Evolutionary conservation across 2,797 vertebrate species (phyloP).

Genomic region (Coracias cyanogaster): DNA sequence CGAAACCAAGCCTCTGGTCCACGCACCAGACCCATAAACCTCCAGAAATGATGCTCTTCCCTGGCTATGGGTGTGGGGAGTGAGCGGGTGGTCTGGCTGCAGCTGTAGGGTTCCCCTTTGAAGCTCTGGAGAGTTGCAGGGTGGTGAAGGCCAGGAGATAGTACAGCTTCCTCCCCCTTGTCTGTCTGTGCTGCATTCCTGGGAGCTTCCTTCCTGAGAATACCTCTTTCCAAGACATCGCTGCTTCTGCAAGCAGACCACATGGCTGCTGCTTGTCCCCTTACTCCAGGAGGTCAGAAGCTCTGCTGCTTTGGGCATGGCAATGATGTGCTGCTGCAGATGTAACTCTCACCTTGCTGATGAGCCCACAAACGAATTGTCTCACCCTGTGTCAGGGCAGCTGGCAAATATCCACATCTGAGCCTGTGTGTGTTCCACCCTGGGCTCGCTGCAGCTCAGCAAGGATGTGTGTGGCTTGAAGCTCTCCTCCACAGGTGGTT

Average conservation of each 20-base stretch:
- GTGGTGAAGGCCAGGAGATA: not conserved
- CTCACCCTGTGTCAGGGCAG: not conserved
- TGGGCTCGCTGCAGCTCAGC: not conserved
- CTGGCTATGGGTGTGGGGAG: not conserved
- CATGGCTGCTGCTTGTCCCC: not conserved
- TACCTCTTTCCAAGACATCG: not conserved
- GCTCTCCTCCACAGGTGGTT: rapidly evolving
- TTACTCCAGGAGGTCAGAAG: not conserved
- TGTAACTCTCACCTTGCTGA: not conserved
- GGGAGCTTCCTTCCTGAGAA: not conserved
- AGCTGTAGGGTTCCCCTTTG: constrained; percentile 5
- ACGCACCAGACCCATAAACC: not conserved
- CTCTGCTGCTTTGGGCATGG: not conserved
- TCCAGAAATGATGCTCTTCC: not conserved
- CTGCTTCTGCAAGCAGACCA: not conserved
- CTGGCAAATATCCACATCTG: not conserved
- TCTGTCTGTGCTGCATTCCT: not conserved
- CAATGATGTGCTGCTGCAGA: not conserved
- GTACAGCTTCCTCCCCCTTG: not conserved
- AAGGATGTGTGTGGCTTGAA: rapidly evolving
- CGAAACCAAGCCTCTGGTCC: not conserved
- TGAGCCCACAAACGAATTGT: not conserved
- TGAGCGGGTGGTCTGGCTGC: not conserved
- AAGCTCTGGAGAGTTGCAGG: not conserved
- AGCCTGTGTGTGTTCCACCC: rapidly evolving